Evolutionary conservation across 2,113 vertebrate genomes (phyloP).

Genomic region (Addax nasomaculatus): DNA sequence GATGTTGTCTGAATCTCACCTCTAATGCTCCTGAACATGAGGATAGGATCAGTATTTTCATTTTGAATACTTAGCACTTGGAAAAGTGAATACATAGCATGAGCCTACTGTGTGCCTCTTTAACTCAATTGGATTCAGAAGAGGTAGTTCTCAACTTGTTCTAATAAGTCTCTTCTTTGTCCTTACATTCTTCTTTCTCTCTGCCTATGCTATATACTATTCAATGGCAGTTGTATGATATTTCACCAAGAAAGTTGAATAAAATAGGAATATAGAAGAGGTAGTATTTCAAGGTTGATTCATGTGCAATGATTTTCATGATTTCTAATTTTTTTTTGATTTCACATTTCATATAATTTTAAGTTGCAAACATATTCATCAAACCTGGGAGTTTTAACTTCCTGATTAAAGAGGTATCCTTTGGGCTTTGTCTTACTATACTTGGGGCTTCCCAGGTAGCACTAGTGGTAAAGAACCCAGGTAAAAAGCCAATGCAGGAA

Average conservation of each 20-base stretch:
- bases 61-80: neutral
- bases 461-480: neutral
- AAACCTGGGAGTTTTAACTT: slow-evolving; percentile 35
- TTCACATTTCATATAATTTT: slow-evolving; percentile 32
- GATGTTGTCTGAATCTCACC: neutral
- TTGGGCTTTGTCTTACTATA: neutral
- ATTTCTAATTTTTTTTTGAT: slow-evolving; percentile 28
- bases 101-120: fast-evolving
- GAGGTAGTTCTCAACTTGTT: neutral
- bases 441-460: neutral
- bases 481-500: neutral
- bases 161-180: neutral
- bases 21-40: neutral
- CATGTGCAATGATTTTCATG: neutral
- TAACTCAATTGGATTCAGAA: neutral
- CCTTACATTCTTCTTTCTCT: neutral
- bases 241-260: neutral
- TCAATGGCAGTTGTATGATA: neutral
- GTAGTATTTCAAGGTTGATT: neutral
- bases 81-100: neutral
- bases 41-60: neutral
- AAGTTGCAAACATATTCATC: slow-evolving; percentile 12
- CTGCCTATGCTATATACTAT: neutral
- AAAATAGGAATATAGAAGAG: neutral
- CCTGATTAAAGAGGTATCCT: slow-evolving; percentile 44